Conservation (phyloP, 2,888 invertebrate genomes). For the Julus scanicus region DNA sequence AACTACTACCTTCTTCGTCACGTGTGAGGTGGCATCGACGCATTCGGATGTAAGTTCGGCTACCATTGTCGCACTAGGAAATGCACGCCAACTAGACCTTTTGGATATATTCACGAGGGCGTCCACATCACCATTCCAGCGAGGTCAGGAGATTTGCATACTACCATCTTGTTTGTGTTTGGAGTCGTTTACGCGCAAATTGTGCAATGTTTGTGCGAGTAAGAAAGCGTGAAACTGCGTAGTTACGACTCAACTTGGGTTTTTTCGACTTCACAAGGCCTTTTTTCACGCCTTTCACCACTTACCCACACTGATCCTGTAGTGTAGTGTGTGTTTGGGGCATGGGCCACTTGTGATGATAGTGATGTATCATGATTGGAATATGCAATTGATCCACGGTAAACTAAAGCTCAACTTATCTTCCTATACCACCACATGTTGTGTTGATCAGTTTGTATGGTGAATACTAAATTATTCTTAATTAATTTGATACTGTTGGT, state of each 20-base stretch:
- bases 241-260: background rate
- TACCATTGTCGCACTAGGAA: constrained; percentile 28
- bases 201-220: background rate
- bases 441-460: no score
- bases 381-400: no score
- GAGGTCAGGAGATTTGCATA: background rate
- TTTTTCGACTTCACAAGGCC: background rate
- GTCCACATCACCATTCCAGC: background rate
- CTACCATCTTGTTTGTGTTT: background rate
- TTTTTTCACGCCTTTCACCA: no score
- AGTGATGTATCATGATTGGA: no score
- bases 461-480: no score
- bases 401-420: no score
- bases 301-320: background rate
- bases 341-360: background rate
- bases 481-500: no score
- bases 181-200: background rate
- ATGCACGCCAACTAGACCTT: background rate
- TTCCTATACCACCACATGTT: no score
- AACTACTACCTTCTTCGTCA: background rate
- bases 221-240: background rate
- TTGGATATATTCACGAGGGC: background rate
- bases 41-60: background rate
- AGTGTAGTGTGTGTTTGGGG: background rate
- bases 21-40: background rate